phyloP scores from a whole-genome alignment of 2,797 vertebrate genomes.

The Pagetopsis macropterus region DNA sequence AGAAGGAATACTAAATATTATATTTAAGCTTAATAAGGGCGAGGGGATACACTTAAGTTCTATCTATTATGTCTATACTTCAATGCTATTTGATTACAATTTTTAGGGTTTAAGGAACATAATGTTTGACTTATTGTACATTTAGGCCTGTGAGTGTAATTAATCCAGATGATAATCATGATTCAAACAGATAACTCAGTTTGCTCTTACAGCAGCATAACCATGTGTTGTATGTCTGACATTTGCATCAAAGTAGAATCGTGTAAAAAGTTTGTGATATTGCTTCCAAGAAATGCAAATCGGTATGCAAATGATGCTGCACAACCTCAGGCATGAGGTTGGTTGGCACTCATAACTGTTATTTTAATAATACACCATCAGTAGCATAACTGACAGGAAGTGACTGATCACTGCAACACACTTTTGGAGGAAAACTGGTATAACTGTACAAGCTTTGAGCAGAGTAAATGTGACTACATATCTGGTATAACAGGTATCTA shows the following conservation, averaged over 20 bases:
- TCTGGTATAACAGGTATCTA: not conserved
- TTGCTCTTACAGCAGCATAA: not conserved
- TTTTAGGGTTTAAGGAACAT: not conserved
- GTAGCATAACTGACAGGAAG: not conserved
- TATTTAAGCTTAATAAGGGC: not conserved
- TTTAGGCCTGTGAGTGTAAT: no score
- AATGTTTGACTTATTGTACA: no score
- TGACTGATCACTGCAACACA: constrained; percentile 11
- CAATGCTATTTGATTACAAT: no score
- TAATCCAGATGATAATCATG: no score
- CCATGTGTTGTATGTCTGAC: not conserved
- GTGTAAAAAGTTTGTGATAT: not conserved
- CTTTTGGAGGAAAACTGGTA: not conserved
- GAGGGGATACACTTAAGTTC: not conserved
- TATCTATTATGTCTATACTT: not conserved
- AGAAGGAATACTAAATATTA: not conserved
- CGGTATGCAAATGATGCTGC: constrained; percentile 55
- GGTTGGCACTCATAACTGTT: not conserved
- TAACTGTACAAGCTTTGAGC: constrained; percentile 20
- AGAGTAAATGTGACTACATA: constrained; percentile 28
- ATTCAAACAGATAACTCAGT: not conserved
- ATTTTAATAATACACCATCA: not conserved
- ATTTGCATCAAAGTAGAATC: constrained; percentile 1
- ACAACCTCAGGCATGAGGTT: not conserved
- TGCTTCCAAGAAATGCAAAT: constrained; percentile 58